Conservation (phyloP, 1,140 invertebrate genomes). For the Sarcophaga peregrina region DNA sequence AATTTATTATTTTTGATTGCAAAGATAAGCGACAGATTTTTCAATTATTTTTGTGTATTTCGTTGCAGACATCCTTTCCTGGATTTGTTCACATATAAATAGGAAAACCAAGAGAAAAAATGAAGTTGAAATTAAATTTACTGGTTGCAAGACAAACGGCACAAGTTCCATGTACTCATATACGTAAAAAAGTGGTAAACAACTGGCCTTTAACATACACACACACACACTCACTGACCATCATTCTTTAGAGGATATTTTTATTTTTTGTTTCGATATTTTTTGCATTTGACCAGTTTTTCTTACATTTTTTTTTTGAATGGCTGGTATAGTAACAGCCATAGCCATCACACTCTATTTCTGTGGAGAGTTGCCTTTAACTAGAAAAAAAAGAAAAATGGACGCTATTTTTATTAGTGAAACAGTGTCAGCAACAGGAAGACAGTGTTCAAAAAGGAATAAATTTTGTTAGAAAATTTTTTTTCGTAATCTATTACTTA, state of each 20-base stretch:
- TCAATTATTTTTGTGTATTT: slow-evolving; percentile 20
- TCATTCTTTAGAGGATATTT: neutral
- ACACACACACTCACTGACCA: neutral
- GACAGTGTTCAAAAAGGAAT: too few species aligned
- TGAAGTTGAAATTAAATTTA: neutral
- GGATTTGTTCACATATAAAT: neutral
- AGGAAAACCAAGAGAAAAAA: neutral
- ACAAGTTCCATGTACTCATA: neutral
- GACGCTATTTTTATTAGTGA: neutral
- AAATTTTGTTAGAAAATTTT: too few species aligned
- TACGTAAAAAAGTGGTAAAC: slow-evolving; percentile 30
- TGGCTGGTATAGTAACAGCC: too few species aligned
- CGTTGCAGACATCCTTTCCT: neutral
- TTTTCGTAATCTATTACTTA: too few species aligned
- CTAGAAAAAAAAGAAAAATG: neutral
- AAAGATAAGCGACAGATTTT: slow-evolving; percentile 40
- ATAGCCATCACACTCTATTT: neutral
- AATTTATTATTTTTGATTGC: slow-evolving; percentile 36
- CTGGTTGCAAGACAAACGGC: neutral
- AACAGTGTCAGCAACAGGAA: too few species aligned
- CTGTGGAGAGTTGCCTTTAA: neutral
- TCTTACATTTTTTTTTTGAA: too few species aligned
- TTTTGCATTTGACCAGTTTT: too few species aligned
- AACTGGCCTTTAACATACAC: slow-evolving; percentile 29
- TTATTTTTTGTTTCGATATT: neutral